Conservation (phyloP, 2,797 vertebrate genomes). For the Channallabes apus region DNA sequence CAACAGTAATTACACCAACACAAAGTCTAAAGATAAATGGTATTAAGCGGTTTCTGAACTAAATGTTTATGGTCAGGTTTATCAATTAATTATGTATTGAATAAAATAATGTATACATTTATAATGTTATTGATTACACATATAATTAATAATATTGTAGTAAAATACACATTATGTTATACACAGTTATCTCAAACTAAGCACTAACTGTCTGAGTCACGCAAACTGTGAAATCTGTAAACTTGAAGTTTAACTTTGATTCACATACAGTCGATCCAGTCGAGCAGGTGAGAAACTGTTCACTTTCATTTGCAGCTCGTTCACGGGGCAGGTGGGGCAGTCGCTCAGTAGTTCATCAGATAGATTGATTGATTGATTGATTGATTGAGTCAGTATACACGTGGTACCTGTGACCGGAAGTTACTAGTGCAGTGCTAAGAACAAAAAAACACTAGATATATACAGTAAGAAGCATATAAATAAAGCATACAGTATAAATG, state of each 20-base stretch:
- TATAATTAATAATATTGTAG: not conserved
- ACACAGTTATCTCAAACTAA: not conserved
- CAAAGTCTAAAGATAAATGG: not conserved
- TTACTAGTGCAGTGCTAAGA: too few species aligned
- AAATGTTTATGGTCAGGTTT: too few species aligned
- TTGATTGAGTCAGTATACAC: too few species aligned
- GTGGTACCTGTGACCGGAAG: too few species aligned
- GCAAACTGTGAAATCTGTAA: not conserved
- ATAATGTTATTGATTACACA: not conserved
- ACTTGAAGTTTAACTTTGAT: not conserved
- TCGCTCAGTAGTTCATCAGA: not conserved
- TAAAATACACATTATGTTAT: too few species aligned
- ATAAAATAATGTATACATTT: not conserved
- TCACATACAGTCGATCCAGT: not conserved
- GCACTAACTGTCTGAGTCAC: not conserved
- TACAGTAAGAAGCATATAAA: too few species aligned
- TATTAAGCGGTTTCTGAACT: too few species aligned
- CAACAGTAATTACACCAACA: not conserved
- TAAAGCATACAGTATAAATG: too few species aligned
- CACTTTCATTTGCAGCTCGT: too few species aligned
- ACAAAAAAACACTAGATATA: too few species aligned
- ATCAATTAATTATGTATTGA: not conserved
- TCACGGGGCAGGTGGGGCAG: not conserved
- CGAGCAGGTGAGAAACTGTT: not conserved
- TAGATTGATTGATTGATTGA: too few species aligned